Conservation (phyloP, 1,140 invertebrate genomes). For the Bombus terrestris region DNA sequence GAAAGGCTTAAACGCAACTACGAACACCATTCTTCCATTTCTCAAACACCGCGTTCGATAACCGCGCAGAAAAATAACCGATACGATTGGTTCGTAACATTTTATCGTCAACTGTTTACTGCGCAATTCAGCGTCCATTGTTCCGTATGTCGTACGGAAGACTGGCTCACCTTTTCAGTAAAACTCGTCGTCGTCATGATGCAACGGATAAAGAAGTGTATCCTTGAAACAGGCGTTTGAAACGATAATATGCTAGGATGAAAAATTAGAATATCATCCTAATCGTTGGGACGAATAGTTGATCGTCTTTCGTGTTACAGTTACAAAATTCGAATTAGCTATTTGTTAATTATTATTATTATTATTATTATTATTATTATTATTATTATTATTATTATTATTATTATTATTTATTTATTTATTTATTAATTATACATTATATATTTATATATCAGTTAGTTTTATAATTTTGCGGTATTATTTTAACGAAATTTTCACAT, state of each 20-base stretch:
- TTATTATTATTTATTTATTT: too few relatives aligned
- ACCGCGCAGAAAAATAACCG: not conserved
- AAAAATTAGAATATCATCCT: not conserved
- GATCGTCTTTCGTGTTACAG: not conserved
- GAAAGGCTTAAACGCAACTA: not conserved
- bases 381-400: too few relatives aligned
- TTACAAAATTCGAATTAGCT: not conserved
- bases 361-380: too few relatives aligned
- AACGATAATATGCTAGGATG: not conserved
- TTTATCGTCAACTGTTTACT: not conserved
- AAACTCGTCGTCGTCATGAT: not conserved
- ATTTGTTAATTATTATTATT: too few relatives aligned
- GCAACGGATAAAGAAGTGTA: conserved; percentile 13
- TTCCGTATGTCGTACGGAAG: conserved; percentile 18
- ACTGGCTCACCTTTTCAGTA: conserved; percentile 26
- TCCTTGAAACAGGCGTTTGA: conserved; percentile 28
- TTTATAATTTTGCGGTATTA: too few relatives aligned
- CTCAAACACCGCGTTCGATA: not conserved
- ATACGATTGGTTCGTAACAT: not conserved
- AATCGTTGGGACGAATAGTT: not conserved
- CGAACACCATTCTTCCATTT: not conserved
- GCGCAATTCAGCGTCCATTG: conserved; percentile 5
- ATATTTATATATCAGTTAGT: too few relatives aligned
- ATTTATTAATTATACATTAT: too few relatives aligned
- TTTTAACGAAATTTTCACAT: not conserved